Evolutionary conservation across 2,888 invertebrate genomes (phyloP).

Genomic region (Caenorhabditis sulstoni): DNA sequence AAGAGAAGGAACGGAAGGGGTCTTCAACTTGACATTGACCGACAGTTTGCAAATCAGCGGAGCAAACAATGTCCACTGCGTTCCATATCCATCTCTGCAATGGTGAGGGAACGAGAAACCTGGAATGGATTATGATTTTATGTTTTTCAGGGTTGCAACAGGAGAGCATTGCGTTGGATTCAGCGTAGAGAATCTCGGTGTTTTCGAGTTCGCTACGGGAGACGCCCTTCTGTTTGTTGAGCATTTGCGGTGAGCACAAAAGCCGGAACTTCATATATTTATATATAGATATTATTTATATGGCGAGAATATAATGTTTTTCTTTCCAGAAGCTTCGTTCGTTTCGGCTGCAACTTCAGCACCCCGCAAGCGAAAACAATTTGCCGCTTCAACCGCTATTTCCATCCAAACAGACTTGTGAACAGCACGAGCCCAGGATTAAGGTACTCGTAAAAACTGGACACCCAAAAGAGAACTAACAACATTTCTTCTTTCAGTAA

Average conservation of each 20-base stretch:
- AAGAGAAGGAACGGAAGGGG: conserved; percentile 58
- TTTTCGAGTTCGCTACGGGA: conserved; percentile 60
- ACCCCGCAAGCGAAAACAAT: conserved; percentile 52
- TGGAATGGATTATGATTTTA: neutral
- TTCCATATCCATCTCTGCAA: conserved; percentile 54
- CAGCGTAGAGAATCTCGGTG: conserved; percentile 52
- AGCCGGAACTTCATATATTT: conserved; percentile 4
- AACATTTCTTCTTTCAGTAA: conserved; percentile 36
- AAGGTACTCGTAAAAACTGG: conserved; percentile 15
- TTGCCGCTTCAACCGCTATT: conserved; percentile 57
- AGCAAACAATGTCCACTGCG: conserved; percentile 37
- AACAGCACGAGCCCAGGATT: conserved; percentile 48
- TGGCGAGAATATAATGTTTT: conserved; percentile 5
- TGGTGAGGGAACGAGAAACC: conserved; percentile 33
- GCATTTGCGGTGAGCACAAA: conserved; percentile 39
- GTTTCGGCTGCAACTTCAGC: conserved; percentile 58
- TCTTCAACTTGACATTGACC: conserved; percentile 46
- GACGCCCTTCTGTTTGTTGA: conserved; percentile 52
- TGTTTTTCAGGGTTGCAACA: conserved; percentile 61
- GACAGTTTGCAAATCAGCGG: conserved; percentile 56
- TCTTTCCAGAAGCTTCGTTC: conserved; percentile 55
- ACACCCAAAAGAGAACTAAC: neutral
- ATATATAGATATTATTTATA: too few species aligned
- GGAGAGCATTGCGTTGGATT: conserved; percentile 68
- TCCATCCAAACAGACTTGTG: conserved; percentile 47